These are phyloP conservation scores for Ridgeia piscesae DNA, from an alignment of 1,140 invertebrate genomes.

Conservation along the genomic window DNA sequence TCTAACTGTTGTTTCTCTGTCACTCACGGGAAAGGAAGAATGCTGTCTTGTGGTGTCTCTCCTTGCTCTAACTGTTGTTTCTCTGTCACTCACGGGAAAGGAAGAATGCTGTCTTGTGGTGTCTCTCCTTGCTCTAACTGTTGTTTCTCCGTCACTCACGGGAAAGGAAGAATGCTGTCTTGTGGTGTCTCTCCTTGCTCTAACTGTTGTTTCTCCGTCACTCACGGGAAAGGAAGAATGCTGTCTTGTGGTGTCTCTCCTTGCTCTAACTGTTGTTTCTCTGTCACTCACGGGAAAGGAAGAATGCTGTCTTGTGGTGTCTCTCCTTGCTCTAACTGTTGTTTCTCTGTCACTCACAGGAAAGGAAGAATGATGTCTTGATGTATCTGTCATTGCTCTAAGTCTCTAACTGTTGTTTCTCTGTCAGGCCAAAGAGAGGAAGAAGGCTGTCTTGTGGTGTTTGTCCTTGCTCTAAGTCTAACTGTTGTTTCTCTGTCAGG, in stretches of 20 bases:
- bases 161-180: slow-evolving; percentile 49
- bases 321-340: slow-evolving; percentile 47
- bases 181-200: slow-evolving; percentile 48
- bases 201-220: slow-evolving; percentile 20
- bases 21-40: slow-evolving; percentile 40
- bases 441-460: slow-evolving; percentile 53
- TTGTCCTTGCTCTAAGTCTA: slow-evolving; percentile 39
- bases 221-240: slow-evolving; percentile 40
- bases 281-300: slow-evolving; percentile 37
- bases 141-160: slow-evolving; percentile 29
- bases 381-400: slow-evolving; percentile 42
- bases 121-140: slow-evolving; percentile 36
- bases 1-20: not conserved
- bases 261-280: not conserved
- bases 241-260: slow-evolving; percentile 54
- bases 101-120: slow-evolving; percentile 52
- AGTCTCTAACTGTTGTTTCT: not conserved
- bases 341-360: slow-evolving; percentile 30
- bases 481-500: slow-evolving; percentile 29
- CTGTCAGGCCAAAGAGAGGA: slow-evolving; percentile 38
- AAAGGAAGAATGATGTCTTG: slow-evolving; percentile 51
- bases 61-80: slow-evolving; percentile 40
- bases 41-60: slow-evolving; percentile 54
- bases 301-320: slow-evolving; percentile 53
- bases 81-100: slow-evolving; percentile 36